Base-by-base conservation (phyloP, 2,113 vertebrate species). In the Passer domesticus region DNA sequence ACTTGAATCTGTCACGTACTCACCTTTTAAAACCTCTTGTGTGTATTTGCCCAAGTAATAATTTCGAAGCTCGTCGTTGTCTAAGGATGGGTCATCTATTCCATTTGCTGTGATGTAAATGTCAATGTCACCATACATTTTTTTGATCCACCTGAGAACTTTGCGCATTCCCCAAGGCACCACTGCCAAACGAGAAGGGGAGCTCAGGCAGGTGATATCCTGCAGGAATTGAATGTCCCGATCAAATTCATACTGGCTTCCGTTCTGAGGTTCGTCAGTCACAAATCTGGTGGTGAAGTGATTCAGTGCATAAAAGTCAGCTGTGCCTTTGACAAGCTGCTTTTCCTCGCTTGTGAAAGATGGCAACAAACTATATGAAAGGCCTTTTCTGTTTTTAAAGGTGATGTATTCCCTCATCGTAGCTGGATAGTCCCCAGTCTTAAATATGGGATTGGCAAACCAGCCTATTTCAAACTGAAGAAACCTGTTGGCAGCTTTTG, bases 201-300 rank as follows among this genome's bases (percentile, higher is more conserved):
- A 99, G 79, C 95, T 98, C 18, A 97, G 97, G 97, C 98, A 98
- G 41, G 98, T 99, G 94, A 98, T 97, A 84, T 99, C 99, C 59
- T 98, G 97, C 62, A 99, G 98, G 49, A 98, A 98, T 12, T 97
- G 88, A 50, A 98, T 97, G 64, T 98, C 98, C 17, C 97, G 97
- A 81, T 99, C 98, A 9, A 89, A 95, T 30, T 96, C 91, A 28
- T 97, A 95, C 79, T 86, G 95, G 96, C 95, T 98, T 79, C 97
- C 97, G 4, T 93, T 93, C 74, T 94, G 88, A 55, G 52, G 73
- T n/a, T 95, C 95, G 0, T 98, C 98, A 69, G 98, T 96, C 79
- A 99, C 98, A 62, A 99, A 97, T 50, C 98, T 98, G 3, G 99
- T 99, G 47, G 99, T 99, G 88, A 99, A 99, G 96, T 99, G 99